Percentiles rank a stretch among this genome's conserved stretches.
Evolutionary conservation across 2,113 vertebrate genomes (phyloP).

Genomic region (Clarias batrachus): DNA sequence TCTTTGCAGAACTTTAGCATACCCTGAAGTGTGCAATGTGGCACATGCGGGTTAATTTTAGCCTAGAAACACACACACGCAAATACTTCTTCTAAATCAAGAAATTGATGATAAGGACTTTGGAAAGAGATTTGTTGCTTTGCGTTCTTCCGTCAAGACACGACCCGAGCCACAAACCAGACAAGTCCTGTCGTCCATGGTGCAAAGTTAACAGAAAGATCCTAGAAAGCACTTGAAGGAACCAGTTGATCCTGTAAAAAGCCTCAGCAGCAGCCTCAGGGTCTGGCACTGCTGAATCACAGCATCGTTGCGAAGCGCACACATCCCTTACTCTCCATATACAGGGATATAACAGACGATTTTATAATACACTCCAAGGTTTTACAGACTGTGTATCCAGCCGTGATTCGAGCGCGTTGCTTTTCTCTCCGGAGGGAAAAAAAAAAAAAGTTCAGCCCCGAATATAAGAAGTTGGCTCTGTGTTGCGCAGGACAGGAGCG

Average conservation of each 20-base stretch:
- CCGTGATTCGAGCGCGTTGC: not conserved
- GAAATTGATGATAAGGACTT: constrained; percentile 16
- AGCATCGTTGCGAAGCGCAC: not conserved
- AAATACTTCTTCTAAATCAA: not conserved
- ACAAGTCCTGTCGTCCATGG: constrained; percentile 51
- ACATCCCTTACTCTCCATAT: not conserved
- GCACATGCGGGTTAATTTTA: not conserved
- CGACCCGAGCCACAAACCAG: not conserved
- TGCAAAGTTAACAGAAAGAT: constrained; percentile 43
- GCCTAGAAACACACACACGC: not conserved
- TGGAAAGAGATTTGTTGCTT: not conserved
- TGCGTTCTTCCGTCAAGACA: not conserved
- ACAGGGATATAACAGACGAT: not conserved
- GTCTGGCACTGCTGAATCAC: constrained; percentile 13
- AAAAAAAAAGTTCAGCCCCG: constrained; percentile 3
- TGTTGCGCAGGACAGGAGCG: constrained; percentile 31
- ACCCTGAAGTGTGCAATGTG: not conserved
- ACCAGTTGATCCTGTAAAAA: constrained; percentile 41
- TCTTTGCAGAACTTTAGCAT: constrained; percentile 19
- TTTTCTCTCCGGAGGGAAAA: not conserved
- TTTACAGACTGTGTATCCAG: not conserved
- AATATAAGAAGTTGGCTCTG: not conserved
- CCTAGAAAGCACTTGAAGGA: constrained; percentile 22
- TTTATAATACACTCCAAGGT: not conserved
- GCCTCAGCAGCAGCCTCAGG: constrained; percentile 25